Evolutionary conservation across 2,888 invertebrate species (phyloP).

Genomic region (Coleophora flavipennella): DNA sequence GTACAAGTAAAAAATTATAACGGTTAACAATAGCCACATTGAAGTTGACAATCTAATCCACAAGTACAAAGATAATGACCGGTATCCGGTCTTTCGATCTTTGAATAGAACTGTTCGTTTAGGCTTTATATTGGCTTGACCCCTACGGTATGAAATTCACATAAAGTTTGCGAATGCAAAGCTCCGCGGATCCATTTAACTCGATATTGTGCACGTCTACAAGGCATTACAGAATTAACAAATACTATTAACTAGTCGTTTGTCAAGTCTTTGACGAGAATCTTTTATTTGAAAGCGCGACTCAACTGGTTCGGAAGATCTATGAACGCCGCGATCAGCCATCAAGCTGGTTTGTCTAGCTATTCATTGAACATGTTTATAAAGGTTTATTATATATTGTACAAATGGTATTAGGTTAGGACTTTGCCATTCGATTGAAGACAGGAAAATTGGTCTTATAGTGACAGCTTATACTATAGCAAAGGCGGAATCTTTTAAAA

Average conservation of each 20-base stretch:
- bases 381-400: too few relatives aligned
- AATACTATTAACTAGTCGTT: constrained; percentile 59
- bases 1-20: background rate
- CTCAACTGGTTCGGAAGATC: constrained; percentile 34
- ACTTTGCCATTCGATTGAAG: too few relatives aligned
- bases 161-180: constrained; percentile 26
- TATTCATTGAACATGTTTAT: too few relatives aligned
- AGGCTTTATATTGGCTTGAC: constrained; percentile 10
- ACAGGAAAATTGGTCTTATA: background rate
- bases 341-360: constrained; percentile 1
- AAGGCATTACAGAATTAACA: constrained; percentile 43
- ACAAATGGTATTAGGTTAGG: too few relatives aligned
- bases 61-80: constrained; percentile 4
- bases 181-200: constrained; percentile 35
- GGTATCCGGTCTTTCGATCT: constrained; percentile 13
- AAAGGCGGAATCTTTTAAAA: background rate
- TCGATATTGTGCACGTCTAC: constrained; percentile 40
- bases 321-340: constrained; percentile 15
- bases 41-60: constrained; percentile 7
- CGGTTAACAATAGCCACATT: constrained; percentile 9
- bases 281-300: constrained; percentile 27
- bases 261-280: constrained; percentile 36
- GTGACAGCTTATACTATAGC: background rate
- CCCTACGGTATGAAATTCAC: constrained; percentile 11
- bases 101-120: constrained; percentile 10